Percentiles rank a stretch among this genome's conserved stretches.
Evolutionary conservation across 2,113 vertebrate species (phyloP).

Genomic region (Nothobranchius kuhntae): DNA sequence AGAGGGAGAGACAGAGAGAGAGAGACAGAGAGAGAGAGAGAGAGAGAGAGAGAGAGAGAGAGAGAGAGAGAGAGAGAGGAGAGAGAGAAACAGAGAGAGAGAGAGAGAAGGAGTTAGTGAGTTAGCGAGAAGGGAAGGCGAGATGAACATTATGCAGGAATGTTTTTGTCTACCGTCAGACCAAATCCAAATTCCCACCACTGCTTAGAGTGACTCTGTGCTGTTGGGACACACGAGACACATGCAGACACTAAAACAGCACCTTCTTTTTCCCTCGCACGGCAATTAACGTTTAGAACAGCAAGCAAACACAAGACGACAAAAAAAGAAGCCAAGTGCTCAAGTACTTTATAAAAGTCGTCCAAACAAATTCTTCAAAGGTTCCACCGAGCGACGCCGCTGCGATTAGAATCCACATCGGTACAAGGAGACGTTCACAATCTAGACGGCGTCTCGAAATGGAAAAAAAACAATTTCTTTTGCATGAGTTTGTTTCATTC

Average conservation of each 20-base stretch:
- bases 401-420: conserved; percentile 63
- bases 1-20: no score
- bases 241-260: conserved; percentile 25
- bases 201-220: conserved; percentile 41
- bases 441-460: conserved; percentile 41
- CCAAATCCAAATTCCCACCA: conserved; percentile 60
- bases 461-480: conserved; percentile 61
- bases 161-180: conserved; percentile 59
- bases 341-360: conserved; percentile 84
- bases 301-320: conserved; percentile 48
- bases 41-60: no score
- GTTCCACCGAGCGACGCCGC: conserved; percentile 44
- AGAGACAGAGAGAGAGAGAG: no score
- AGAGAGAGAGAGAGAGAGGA: no score
- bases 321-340: conserved; percentile 71
- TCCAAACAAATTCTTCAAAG: conserved; percentile 70
- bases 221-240: conserved; percentile 4
- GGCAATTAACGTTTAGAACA: conserved; percentile 82
- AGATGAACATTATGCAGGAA: conserved; percentile 65
- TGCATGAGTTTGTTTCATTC: conserved; percentile 38
- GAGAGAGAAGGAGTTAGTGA: no score
- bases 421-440: conserved; percentile 62
- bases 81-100: no score
- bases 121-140: no score
- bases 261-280: conserved; percentile 43